Evolutionary conservation across 2,888 invertebrate species (phyloP).

Genomic region (Drosophila putrida): DNA sequence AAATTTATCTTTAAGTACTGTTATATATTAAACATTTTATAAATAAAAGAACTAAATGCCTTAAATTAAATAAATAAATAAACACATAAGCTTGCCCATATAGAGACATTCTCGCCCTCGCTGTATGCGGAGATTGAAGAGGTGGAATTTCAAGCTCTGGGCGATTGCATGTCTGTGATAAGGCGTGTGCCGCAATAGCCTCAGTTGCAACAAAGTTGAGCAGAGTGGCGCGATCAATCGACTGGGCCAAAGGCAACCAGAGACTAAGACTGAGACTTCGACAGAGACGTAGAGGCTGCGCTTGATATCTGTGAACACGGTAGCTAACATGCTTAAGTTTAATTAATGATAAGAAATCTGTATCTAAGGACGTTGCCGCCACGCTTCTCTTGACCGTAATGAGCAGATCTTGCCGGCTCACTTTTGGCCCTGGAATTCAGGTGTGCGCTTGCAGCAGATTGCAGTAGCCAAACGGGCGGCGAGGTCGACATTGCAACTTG

Average conservation of each 20-base stretch:
- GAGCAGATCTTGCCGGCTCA: conserved; percentile 46
- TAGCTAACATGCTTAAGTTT: conserved; percentile 85
- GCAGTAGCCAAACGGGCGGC: no score
- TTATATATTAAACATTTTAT: no score
- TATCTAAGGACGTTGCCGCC: conserved; percentile 81
- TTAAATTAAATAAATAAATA: background rate
- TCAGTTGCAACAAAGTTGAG: conserved; percentile 28
- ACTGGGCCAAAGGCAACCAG: conserved; percentile 19
- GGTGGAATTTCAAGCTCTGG: conserved; percentile 60
- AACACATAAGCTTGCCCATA: background rate
- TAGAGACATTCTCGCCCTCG: conserved; percentile 28
- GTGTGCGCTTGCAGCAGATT: conserved; percentile 39
- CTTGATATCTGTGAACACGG: conserved; percentile 81
- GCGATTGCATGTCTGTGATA: conserved; percentile 83
- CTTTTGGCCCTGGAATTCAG: conserved; percentile 58
- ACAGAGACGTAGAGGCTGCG: conserved; percentile 26
- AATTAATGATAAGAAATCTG: conserved; percentile 86
- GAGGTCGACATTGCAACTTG: no score
- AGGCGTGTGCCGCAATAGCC: conserved; percentile 73
- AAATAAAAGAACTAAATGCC: background rate
- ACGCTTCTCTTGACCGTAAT: conserved; percentile 57
- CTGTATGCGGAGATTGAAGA: background rate
- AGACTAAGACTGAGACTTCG: conserved; percentile 14
- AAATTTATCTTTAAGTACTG: no score
- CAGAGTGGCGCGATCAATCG: conserved; percentile 58